Evolutionary conservation across 2,113 vertebrate genomes (phyloP), one percentile per base, ranked within the genome.

Genomic region (Lagopus muta): DNA sequence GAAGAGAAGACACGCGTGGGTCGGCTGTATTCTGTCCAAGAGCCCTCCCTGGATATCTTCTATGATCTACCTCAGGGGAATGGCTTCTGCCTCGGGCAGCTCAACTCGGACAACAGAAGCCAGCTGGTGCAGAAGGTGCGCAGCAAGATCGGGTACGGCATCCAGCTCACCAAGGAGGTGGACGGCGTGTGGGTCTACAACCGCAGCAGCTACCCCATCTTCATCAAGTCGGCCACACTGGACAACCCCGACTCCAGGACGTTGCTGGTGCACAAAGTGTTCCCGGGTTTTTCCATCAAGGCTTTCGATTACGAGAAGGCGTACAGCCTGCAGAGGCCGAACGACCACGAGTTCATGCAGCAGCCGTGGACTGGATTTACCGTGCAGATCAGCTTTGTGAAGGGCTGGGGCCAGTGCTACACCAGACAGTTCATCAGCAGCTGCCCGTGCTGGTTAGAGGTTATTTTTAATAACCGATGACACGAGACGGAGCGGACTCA

Each of bases 61-160:
- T 99, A 99, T 78, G 99, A 99, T 99, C 99, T 99, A 99, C 99
- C 99, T 99, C 99, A 99, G 98, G 99, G 99, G 98, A 99, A 99
- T 75, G 99, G 99, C 98, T 99, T 99, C 98, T 99, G 99, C 97
- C 98, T 99, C 80, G 99, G 99, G 97, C 99, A 99, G 98, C 98
- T 99, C 95, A 98, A 98, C 97, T 99, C 99, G 10, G 99, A 99
- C 97, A 99, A 99, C 98, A 99, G 98, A 97, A 99, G 99, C 97
- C 99, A 99, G 70, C 98, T 99, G 97, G 99, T 99, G 97, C 98
- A 99, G 97, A 99, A 99, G 97, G 99, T 99, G 73, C 98, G 99
- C 84, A 98, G 98, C 98, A 99, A 99, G 93, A 99, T 99, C 5
- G 99, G 99, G 97, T 99, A 99, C 0, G 99, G 99, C 95, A 99